Percentiles rank a stretch among this genome's conserved stretches.
These are phyloP conservation scores for Cantharis rustica DNA, from an alignment of 2,888 invertebrate genomes.

Conservation along the genomic window DNA sequence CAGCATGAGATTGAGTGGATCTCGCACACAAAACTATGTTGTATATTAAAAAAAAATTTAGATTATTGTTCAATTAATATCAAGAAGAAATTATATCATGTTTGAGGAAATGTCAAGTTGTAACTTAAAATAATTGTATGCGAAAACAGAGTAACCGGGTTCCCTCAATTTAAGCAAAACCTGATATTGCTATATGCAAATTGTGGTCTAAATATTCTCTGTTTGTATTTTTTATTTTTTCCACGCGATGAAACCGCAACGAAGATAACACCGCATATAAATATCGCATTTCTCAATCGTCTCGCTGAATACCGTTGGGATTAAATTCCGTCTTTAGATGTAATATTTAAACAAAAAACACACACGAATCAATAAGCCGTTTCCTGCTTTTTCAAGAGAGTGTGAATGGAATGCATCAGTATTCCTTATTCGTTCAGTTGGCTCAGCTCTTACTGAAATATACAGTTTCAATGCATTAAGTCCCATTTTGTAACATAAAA, in stretches of 20 bases:
- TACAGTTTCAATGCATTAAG: constrained; percentile 38
- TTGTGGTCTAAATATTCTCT: constrained; percentile 12
- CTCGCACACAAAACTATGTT: background rate
- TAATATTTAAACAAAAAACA: constrained; percentile 52
- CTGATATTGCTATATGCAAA: constrained; percentile 21
- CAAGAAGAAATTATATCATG: background rate
- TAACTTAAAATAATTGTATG: constrained; percentile 13
- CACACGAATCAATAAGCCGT: constrained; percentile 49
- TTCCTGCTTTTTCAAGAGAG: constrained; percentile 33
- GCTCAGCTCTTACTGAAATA: constrained; percentile 30
- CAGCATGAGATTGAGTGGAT: too few species aligned
- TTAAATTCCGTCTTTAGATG: constrained; percentile 50
- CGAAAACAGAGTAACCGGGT: constrained; percentile 4
- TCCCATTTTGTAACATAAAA: constrained; percentile 25
- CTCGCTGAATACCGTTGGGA: constrained; percentile 45
- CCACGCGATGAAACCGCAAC: constrained; percentile 20
- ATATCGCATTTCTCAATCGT: constrained; percentile 38
- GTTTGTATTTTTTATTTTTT: constrained; percentile 10
- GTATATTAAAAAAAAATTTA: background rate
- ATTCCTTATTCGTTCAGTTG: constrained; percentile 36
- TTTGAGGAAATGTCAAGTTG: background rate
- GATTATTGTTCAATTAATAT: background rate
- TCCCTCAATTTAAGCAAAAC: constrained; percentile 18
- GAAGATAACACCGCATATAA: constrained; percentile 27
- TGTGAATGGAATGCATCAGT: constrained; percentile 37